These are phyloP conservation scores for Heliconius hermathena DNA, from an alignment of 1,140 invertebrate genomes.

Conservation along the genomic window DNA sequence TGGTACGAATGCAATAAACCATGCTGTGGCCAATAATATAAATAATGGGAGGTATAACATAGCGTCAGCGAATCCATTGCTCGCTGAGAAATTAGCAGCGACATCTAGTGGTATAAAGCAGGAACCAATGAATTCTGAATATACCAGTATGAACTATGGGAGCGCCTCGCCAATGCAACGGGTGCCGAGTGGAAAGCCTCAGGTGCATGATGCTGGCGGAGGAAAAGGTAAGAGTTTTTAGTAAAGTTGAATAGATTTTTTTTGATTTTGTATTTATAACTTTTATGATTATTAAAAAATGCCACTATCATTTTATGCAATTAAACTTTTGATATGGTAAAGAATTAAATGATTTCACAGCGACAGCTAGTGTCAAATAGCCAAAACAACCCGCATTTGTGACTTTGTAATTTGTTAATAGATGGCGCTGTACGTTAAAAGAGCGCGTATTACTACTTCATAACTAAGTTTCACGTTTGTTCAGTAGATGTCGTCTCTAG, in stretches of 20 bases:
- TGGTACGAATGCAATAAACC: constrained; percentile 74
- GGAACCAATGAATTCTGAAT: constrained; percentile 78
- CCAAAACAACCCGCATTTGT: neutral
- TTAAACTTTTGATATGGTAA: too few species aligned
- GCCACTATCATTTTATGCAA: too few species aligned
- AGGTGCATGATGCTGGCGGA: constrained; percentile 78
- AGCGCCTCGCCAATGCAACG: constrained; percentile 78
- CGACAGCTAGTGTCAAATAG: constrained; percentile 52
- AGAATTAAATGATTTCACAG: neutral
- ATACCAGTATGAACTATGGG: constrained; percentile 79
- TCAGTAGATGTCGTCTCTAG: constrained; percentile 52
- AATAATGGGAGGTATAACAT: constrained; percentile 88
- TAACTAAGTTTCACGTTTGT: neutral
- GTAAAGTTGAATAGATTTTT: too few species aligned
- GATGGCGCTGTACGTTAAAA: constrained; percentile 44
- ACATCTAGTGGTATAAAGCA: constrained; percentile 83
- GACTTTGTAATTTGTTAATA: constrained; percentile 28
- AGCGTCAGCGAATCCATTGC: constrained; percentile 90
- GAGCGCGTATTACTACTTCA: neutral
- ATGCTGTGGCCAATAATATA: constrained; percentile 77
- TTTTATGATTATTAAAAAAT: too few species aligned
- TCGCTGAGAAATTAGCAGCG: constrained; percentile 85
- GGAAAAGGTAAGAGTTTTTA: constrained; percentile 75
- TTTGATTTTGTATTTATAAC: too few species aligned
- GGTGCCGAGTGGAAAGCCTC: constrained; percentile 77